phyloP scores from a whole-genome alignment of 1,140 invertebrate species.

The Euura lappo region DNA sequence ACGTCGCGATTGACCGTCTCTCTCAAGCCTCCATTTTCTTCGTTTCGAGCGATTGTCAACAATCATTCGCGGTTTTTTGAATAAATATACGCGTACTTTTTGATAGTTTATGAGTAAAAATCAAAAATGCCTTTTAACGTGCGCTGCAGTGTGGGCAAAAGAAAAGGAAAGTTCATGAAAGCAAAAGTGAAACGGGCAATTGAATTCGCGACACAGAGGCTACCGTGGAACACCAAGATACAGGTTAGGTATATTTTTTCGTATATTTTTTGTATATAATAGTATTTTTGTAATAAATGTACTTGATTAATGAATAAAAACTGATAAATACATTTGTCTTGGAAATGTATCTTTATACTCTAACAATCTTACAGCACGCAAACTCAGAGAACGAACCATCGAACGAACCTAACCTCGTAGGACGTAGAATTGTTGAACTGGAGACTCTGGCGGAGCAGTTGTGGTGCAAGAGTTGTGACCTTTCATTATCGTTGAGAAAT shows the following conservation, averaged over 20 bases:
- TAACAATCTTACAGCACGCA: background rate
- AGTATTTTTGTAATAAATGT: no score
- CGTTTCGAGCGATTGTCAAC: background rate
- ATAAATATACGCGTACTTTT: no score
- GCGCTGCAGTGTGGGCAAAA: background rate
- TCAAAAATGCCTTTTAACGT: background rate
- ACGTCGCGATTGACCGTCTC: background rate
- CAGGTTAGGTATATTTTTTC: no score
- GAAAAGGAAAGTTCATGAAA: background rate
- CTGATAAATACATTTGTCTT: background rate
- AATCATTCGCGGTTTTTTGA: no score
- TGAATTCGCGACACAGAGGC: no score
- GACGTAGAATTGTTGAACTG: no score
- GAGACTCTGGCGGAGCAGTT: background rate
- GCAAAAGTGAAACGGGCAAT: no score
- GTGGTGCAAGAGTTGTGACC: constrained; percentile 9
- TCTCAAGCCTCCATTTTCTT: background rate
- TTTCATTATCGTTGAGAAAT: constrained; percentile 8
- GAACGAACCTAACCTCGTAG: no score
- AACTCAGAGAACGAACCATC: no score
- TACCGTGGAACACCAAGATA: no score
- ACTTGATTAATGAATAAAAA: background rate
- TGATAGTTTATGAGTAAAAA: no score
- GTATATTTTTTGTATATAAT: no score
- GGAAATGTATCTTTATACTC: background rate